Conservation (phyloP, 2,797 vertebrate species). For the Myripristis murdjan region DNA sequence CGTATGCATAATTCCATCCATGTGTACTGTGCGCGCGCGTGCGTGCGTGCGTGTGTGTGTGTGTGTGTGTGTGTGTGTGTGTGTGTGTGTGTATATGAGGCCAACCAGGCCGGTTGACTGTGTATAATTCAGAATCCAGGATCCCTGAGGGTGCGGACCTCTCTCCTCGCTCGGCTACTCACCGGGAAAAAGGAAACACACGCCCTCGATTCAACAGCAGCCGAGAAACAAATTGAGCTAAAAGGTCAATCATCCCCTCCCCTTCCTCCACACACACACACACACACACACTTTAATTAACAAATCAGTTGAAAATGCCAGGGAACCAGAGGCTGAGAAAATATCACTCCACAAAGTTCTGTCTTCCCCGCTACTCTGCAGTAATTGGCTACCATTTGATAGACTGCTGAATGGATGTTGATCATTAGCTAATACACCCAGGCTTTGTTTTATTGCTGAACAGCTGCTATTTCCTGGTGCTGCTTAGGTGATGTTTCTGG, state of each 20-base stretch:
- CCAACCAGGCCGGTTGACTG: conserved; percentile 52
- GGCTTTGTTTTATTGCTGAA: conserved; percentile 25
- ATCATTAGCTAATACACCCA: conserved; percentile 56
- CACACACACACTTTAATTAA: conserved; percentile 74
- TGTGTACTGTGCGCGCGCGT: too few species aligned
- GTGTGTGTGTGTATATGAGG: conserved; percentile 52
- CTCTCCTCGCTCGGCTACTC: conserved; percentile 63
- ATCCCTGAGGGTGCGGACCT: conserved; percentile 56
- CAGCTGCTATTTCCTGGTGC: neutral
- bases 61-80: conserved; percentile 35
- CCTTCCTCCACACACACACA: conserved; percentile 12
- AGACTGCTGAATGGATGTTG: conserved; percentile 48
- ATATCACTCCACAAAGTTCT: conserved; percentile 69
- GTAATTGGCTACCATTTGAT: conserved; percentile 69
- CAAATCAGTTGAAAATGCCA: conserved; percentile 75
- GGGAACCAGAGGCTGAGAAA: conserved; percentile 70
- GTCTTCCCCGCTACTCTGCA: conserved; percentile 27
- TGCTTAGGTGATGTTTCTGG: neutral
- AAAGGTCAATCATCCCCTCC: conserved; percentile 74
- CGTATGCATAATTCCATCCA: conserved; percentile 47
- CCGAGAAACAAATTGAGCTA: conserved; percentile 76
- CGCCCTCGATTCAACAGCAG: conserved; percentile 36
- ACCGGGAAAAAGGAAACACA: conserved; percentile 58
- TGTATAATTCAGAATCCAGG: conserved; percentile 55
- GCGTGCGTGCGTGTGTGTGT: conserved; percentile 7